These are phyloP conservation scores for Chelon labrosus DNA, from an alignment of 2,797 vertebrate species.

Conservation along the genomic window DNA sequence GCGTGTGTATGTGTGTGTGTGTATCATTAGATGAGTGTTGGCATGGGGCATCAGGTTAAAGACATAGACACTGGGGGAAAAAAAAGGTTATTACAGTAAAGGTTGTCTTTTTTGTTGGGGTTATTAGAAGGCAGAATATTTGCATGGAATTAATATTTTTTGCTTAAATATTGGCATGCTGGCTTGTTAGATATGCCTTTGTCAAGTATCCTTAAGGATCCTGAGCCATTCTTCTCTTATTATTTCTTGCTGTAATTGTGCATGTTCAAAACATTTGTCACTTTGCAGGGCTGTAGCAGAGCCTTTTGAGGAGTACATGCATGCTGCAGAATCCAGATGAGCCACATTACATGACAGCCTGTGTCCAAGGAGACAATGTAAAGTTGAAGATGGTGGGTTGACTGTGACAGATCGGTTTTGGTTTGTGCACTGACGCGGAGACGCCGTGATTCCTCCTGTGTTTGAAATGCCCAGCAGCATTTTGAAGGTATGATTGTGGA, in stretches of 20 bases:
- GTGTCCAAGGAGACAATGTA: conserved; percentile 71
- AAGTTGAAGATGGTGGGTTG: conserved; percentile 78
- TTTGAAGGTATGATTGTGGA: conserved; percentile 32
- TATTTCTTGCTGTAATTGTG: conserved; percentile 30
- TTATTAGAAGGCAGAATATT: conserved; percentile 56
- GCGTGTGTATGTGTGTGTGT: conserved; percentile 54
- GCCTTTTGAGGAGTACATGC: conserved; percentile 27
- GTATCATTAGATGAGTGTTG: conserved; percentile 75
- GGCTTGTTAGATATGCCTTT: conserved; percentile 63
- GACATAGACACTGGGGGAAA: conserved; percentile 46
- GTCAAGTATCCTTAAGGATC: conserved; percentile 39
- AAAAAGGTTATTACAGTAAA: conserved; percentile 48
- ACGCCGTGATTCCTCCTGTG: conserved; percentile 58
- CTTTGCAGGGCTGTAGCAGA: conserved; percentile 60
- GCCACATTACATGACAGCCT: conserved; percentile 52
- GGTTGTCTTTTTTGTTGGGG: conserved; percentile 39
- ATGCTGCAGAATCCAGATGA: conserved; percentile 63
- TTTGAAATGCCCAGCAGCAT: conserved; percentile 47
- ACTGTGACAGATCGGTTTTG: conserved; percentile 70
- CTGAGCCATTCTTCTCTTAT: background rate
- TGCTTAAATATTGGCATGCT: conserved; percentile 58
- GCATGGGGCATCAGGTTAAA: conserved; percentile 83
- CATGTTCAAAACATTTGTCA: conserved; percentile 57
- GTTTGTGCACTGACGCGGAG: conserved; percentile 64
- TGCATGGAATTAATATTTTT: conserved; percentile 53